Evolutionary conservation across 2,888 invertebrate species (phyloP), one percentile per base, ranked within the genome.

Genomic region (Torymus auratus): DNA sequence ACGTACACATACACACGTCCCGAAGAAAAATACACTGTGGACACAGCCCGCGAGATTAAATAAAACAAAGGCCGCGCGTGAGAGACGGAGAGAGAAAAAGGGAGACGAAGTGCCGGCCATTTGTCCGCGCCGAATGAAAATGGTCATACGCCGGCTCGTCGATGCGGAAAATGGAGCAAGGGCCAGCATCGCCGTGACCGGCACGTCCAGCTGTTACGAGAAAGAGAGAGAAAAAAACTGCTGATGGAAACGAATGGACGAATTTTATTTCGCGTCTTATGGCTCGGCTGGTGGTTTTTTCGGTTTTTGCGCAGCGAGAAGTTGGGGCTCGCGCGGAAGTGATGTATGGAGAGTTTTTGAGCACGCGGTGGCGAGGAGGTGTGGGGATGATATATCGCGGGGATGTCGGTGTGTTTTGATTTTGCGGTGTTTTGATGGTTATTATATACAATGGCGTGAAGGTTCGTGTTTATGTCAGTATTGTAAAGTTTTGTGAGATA

Each of bases 101-200:
- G 23, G 41, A 41, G 64, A 64, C 15, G 56, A 28, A 73, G 41
- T 23, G 17, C 41, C 10, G 23, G 14, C 41, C 73, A 56, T 73
- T 73, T 41, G 55, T 65, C 64, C 28, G 20, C 23, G n/a, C 50
- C n/a, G 58, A 52, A 67, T 52, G 50, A 65, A 58, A 74, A 67
- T 50, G 62, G 53, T 23, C 53, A 28, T 64, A 23, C 23, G 11
- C 41, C 12, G 20, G 17, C 55, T 55, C 52, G 52, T 14, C 50
- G 67, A 67, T 28, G 50, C 60, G 60, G 74, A 74, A 74, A 74
- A 74, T 74, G 56, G 52, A 74, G 55, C 56, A 41, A 41, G 41
- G 41, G 41, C 41, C 7, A 41, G 7, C 41, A 41, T 41, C 7
- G 7, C 1, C 41, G 41, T 7, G 41, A 10, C 41, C 5, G 41